Conservation (phyloP, 2,113 vertebrate genomes). For the Abramis brama region DNA sequence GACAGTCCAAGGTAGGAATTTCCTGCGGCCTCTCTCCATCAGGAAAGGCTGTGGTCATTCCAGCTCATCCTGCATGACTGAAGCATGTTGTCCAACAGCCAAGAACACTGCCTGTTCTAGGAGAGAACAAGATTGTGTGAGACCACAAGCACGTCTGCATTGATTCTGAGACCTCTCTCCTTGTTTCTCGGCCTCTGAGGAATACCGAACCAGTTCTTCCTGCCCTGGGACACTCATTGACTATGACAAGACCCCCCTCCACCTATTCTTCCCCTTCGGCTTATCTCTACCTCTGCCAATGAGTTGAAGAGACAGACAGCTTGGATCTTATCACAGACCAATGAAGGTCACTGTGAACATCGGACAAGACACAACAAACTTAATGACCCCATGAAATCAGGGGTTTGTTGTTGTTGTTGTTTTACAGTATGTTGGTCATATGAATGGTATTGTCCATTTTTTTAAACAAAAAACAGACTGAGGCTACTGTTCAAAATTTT, state of each 20-base stretch:
- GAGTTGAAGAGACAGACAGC: slow-evolving; percentile 30
- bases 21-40: slow-evolving; percentile 30
- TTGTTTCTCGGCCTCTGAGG: slow-evolving; percentile 14
- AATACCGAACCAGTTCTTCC: slow-evolving; percentile 14
- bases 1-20: slow-evolving; percentile 34
- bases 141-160: slow-evolving; percentile 63
- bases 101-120: neutral
- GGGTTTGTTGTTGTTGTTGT: neutral
- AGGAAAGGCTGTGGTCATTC: slow-evolving; percentile 26
- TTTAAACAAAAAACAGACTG: neutral
- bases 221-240: slow-evolving; percentile 15
- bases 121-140: slow-evolving; percentile 39
- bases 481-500: neutral
- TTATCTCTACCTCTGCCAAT: slow-evolving; percentile 39
- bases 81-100: slow-evolving; percentile 7
- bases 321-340: slow-evolving; percentile 41
- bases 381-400: neutral
- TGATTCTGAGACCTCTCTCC: slow-evolving; percentile 32
- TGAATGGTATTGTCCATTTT: neutral
- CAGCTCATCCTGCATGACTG: slow-evolving; percentile 25
- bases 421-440: neutral
- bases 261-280: slow-evolving; percentile 25
- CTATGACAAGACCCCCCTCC: slow-evolving; percentile 21
- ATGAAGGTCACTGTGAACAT: slow-evolving; percentile 43
- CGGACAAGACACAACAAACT: slow-evolving; percentile 20